Conservation (phyloP, 2,797 vertebrate species). For the Neopelma chrysocephalum region DNA sequence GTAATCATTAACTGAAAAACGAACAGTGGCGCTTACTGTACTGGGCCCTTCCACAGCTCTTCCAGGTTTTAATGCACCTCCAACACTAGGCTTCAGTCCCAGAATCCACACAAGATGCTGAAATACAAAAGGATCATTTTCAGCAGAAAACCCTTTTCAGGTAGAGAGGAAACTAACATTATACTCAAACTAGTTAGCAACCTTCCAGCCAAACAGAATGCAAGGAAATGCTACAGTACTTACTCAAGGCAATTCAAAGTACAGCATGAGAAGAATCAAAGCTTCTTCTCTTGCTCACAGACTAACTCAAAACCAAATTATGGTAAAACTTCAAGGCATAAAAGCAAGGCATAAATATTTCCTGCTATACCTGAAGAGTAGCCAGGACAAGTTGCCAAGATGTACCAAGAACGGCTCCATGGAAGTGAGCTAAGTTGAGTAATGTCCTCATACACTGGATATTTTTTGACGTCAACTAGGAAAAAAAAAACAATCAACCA, state of each 20-base stretch:
- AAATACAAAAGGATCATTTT: slow-evolving; percentile 33
- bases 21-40: slow-evolving; percentile 81
- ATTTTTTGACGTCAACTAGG: slow-evolving; percentile 96
- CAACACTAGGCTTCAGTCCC: slow-evolving; percentile 92
- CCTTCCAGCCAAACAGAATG: neutral
- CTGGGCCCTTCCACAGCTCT: slow-evolving; percentile 96
- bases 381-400: slow-evolving; percentile 98
- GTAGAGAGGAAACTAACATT: neutral
- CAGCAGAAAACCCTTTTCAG: neutral
- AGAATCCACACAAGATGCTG: slow-evolving; percentile 99
- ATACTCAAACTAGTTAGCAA: neutral
- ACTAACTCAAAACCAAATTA: neutral
- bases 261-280: neutral
- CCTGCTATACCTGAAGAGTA: slow-evolving; percentile 89
- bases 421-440: slow-evolving; percentile 95
- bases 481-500: neutral
- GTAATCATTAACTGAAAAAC: neutral
- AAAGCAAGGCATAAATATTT: neutral
- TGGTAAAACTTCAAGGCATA: neutral
- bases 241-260: neutral
- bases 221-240: neutral
- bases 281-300: neutral
- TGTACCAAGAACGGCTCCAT: slow-evolving; percentile 93
- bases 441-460: slow-evolving; percentile 98
- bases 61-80: slow-evolving; percentile 94